Base-by-base conservation (phyloP, 2,888 invertebrate genomes). In the Patella caerulea region DNA sequence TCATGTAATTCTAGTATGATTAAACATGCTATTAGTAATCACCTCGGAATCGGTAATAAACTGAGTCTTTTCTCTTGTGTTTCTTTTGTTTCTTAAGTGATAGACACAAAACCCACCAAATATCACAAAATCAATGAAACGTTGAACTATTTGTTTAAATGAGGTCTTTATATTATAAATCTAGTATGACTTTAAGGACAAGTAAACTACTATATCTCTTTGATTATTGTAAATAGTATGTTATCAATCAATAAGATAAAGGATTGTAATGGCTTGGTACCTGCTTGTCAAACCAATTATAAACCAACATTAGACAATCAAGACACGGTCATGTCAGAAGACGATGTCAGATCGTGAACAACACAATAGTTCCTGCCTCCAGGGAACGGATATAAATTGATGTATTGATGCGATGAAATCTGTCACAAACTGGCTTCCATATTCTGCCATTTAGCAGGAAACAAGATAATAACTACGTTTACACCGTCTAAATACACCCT, bases 341-440 rank as follows among this genome's bases (percentile, higher is more conserved):
- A 65, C 65, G 65, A 65, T 65, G 65, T 65, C 65, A 65, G 4
- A 65, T 65, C 24, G 65, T 24, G 65, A 24, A 12, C 19, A 65
- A 14, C 65, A 65, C 65, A 65, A 65, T 24, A 65, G 65, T 24
- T 24, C 19, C 24, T 14, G 65, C 65, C 65, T 14, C 65, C 2
- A 65, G 65, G 65, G 65, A 65, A 65, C 75, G 75, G 75, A 75
- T 75, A 75, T 55, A 75, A 75, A 54, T 52, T 56, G 70, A 71
- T 75, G 70, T 71, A 75, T 70, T 75, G 81, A 82, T 81, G 79
- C 72, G 79, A 75, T 71, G 81, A 83, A 82, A 83, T 82, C 82
- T 82, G 82, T 77, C 77, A 19, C 65, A 79, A 78, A 82, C 81
- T 75, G 83, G 59, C 78, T 72, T 72, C 74, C 75, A 74, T 71